Evolutionary conservation across 2,113 vertebrate genomes (phyloP).

Genomic region (Hemiprocne comata): DNA sequence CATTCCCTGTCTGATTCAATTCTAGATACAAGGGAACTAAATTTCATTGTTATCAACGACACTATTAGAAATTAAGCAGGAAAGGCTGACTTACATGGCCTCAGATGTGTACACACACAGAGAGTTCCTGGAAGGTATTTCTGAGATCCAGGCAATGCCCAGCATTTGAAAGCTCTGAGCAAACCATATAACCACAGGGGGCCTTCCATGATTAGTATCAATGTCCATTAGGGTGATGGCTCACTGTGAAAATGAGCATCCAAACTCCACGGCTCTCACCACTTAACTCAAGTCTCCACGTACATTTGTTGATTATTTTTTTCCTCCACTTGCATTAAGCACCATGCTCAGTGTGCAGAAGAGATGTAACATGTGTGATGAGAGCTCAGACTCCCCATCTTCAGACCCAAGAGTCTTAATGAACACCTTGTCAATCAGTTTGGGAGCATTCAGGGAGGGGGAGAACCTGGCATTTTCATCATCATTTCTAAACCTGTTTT

Average conservation of each 20-base stretch:
- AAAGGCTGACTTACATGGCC: neutral
- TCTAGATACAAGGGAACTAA: neutral
- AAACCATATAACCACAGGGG: constrained; percentile 42
- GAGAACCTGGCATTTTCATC: neutral
- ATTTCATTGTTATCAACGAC: neutral
- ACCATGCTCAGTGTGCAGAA: neutral
- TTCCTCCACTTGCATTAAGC: neutral
- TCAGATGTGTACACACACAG: neutral
- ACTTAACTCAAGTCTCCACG: constrained; percentile 27
- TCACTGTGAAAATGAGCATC: constrained; percentile 62
- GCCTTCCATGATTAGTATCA: constrained; percentile 46
- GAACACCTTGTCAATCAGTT: neutral
- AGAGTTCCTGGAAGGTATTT: neutral
- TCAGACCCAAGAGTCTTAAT: constrained; percentile 2
- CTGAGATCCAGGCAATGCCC: neutral
- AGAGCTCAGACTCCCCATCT: neutral
- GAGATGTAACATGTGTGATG: neutral
- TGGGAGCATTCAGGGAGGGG: neutral
- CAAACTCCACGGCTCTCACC: neutral
- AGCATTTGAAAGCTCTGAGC: neutral
- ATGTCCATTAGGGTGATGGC: constrained; percentile 60
- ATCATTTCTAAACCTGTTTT: neutral
- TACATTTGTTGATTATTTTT: constrained; percentile 40
- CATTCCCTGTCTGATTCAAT: neutral
- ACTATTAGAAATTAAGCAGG: neutral